Base-by-base conservation (phyloP, 2,888 invertebrate genomes). In the Onthophagus sagittarius region DNA sequence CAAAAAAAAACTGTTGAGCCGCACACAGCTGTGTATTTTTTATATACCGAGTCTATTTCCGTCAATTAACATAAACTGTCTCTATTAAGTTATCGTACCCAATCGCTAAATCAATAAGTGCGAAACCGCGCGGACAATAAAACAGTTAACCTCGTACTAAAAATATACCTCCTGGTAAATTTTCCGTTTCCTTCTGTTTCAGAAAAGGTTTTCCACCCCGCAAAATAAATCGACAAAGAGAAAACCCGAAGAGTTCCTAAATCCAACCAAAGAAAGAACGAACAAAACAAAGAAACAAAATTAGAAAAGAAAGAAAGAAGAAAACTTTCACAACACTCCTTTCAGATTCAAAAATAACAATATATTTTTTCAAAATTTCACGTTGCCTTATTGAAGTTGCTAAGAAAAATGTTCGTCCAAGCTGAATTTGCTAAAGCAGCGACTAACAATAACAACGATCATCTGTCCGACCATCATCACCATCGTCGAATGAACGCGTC, bases 381-480 rank as follows among this genome's bases (percentile, higher is more conserved):
- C 73, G 71, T 80, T 79, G 79, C 79, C 79, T 78, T 78, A 79
- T 75, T 32, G 67, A 23, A 23, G 23, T 23, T 23, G 23, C 23
- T 23, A 67, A 14, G 63, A 67, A 67, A 15, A 78, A 84, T 84
- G 84, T 84, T 83, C 81, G 82, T 84, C 80, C 83, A 83, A 80
- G 81, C 83, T 78, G 83, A 83, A 79, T 83, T 82, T 79, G 82
- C 77, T 74, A 82, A 83, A 80, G 80, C 82, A 77, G 39, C 39
- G 11, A 23, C 23, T 23, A 84, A 82, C 77, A 83, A 83, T 76
- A 83, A 84, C 78, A 84, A 84, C 77, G 82, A 83, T 71, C 77
- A 82, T 72, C 39, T 53, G 6, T 53, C 39, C 39, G 39, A 53
- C 39, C 39, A 53, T 23, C 23, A 23, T 23, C 23, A 23, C 3